Evolutionary conservation across 2,113 vertebrate genomes (phyloP).

Genomic region (Hylia prasina): DNA sequence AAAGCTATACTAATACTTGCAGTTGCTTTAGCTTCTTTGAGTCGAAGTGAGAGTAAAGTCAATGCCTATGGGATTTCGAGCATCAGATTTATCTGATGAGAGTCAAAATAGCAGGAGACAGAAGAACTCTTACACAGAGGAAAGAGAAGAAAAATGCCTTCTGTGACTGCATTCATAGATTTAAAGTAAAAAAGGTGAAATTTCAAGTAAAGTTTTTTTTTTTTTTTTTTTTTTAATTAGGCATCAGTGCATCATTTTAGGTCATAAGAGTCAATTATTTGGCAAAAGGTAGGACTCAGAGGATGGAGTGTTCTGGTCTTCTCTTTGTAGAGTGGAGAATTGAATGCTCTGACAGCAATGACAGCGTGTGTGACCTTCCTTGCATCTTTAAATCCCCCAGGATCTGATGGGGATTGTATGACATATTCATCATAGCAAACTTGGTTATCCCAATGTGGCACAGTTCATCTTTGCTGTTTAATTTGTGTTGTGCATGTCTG

Average conservation of each 20-base stretch:
- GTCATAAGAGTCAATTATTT: not conserved
- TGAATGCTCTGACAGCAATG: not conserved
- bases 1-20: not conserved
- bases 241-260: not conserved
- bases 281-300: not conserved
- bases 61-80: not conserved
- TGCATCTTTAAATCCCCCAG: not conserved
- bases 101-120: not conserved
- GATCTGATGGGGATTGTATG: not conserved
- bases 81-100: not conserved
- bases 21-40: not conserved
- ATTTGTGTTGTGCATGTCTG: not conserved
- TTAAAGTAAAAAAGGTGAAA: not conserved
- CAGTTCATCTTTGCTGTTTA: not conserved
- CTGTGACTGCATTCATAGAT: not conserved
- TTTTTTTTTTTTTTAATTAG: too few species aligned
- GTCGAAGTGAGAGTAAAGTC: not conserved
- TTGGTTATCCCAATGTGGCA: rapidly evolving
- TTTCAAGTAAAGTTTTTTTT: not conserved
- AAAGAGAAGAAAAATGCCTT: not conserved
- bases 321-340: rapidly evolving
- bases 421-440: not conserved
- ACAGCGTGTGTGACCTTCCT: not conserved
- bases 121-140: not conserved
- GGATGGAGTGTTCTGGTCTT: not conserved